A percentile compares a stretch with the other conserved stretches of the same genome.
Evolutionary conservation across 1,140 invertebrate genomes (phyloP).

Genomic region (Phenacoccus solenopsis): DNA sequence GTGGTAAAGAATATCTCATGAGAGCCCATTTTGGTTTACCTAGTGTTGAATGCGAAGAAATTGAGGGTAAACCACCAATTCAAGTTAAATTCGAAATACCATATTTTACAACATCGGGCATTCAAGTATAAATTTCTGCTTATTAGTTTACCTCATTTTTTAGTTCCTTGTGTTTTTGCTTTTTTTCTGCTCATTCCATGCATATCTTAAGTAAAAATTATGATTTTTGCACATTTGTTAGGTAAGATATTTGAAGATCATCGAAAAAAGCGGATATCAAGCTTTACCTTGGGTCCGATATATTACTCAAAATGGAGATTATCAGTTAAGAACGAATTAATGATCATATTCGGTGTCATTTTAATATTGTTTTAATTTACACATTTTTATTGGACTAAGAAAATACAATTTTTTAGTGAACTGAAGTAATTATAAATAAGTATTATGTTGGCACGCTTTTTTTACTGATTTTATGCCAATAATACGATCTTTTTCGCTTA

Average conservation of each 20-base stretch:
- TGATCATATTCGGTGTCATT: background rate
- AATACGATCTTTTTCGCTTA: too few relatives aligned
- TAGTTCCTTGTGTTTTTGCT: background rate
- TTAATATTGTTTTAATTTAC: too few relatives aligned
- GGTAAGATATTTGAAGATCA: constrained; percentile 96
- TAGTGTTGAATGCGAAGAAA: constrained; percentile 88
- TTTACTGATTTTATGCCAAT: too few relatives aligned
- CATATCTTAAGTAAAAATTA: background rate
- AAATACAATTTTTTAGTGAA: too few relatives aligned
- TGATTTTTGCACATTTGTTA: constrained; percentile 28
- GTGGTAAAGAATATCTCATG: constrained; percentile 99
- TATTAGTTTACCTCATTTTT: too few relatives aligned
- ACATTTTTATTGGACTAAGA: too few relatives aligned
- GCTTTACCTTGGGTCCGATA: constrained; percentile 98
- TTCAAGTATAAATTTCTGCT: constrained; percentile 61
- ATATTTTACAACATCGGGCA: constrained; percentile 98
- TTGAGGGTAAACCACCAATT: constrained; percentile 94
- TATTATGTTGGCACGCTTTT: too few relatives aligned
- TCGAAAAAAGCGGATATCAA: constrained; percentile 99
- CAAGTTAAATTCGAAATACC: constrained; percentile 99
- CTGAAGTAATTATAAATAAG: too few relatives aligned
- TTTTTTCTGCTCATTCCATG: background rate
- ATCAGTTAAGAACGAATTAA: constrained; percentile 91
- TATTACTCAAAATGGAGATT: constrained; percentile 99
- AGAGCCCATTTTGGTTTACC: constrained; percentile 97